A percentile compares a stretch with the other conserved stretches of the same genome.
Evolutionary conservation across 2,888 invertebrate genomes (phyloP).

Genomic region (Philereme vetulata): DNA sequence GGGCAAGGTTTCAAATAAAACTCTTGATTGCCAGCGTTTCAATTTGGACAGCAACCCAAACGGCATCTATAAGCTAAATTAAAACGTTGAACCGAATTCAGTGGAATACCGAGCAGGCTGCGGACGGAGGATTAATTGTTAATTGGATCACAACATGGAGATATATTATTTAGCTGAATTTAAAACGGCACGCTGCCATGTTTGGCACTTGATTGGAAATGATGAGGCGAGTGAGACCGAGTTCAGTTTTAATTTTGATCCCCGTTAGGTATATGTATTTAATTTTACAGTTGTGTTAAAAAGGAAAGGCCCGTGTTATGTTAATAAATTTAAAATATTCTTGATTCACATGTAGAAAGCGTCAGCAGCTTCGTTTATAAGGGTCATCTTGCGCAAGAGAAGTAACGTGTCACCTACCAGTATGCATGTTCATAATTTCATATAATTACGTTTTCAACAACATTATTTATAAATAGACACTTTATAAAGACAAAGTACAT

Average conservation of each 20-base stretch:
- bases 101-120: slow-evolving; percentile 64
- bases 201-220: slow-evolving; percentile 55
- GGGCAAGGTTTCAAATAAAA: slow-evolving; percentile 51
- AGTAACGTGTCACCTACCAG: slow-evolving; percentile 49
- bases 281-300: slow-evolving; percentile 37
- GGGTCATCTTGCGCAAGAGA: slow-evolving; percentile 73
- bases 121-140: slow-evolving; percentile 70
- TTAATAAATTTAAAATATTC: slow-evolving; percentile 44
- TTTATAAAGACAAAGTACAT: too few relatives aligned
- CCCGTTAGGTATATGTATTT: slow-evolving; percentile 19
- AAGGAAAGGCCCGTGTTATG: slow-evolving; percentile 43
- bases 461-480: neutral
- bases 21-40: slow-evolving; percentile 62
- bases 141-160: slow-evolving; percentile 68
- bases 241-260: slow-evolving; percentile 32
- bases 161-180: slow-evolving; percentile 66
- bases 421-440: slow-evolving; percentile 47
- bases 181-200: slow-evolving; percentile 55
- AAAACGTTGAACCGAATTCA: slow-evolving; percentile 63
- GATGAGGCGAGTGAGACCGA: slow-evolving; percentile 46
- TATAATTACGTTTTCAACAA: slow-evolving; percentile 34
- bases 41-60: slow-evolving; percentile 67
- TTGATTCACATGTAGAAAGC: slow-evolving; percentile 67
- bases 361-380: slow-evolving; percentile 56
- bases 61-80: slow-evolving; percentile 65